Evolutionary conservation across 2,113 vertebrate species (phyloP), one percentile per base, ranked within the genome.

Genomic region (Serilophus lunatus): DNA sequence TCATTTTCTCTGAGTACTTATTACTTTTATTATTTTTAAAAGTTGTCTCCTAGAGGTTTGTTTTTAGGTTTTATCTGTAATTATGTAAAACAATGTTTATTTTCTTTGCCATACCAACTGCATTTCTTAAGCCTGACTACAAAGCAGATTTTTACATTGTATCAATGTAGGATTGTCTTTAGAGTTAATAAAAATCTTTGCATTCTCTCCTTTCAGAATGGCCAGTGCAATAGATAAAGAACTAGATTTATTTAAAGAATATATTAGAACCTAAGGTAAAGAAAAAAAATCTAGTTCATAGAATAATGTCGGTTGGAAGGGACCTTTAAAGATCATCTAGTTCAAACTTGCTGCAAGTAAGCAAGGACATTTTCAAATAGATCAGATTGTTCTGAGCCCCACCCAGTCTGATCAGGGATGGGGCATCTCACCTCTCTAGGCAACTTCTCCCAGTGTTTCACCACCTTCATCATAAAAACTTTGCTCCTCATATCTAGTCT

Each of bases 381-480:
- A 40, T 36, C 15, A 57, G 57, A 15, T 65, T 70, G 18, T 54
- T 50, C 53, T 47, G 31, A 78, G 36, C 7, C 35, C 28, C 1
- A 2, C 70, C 3, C 16, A 36, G 0, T 36, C 33, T 79, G 61
- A 38, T 33, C 61, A 29, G 13, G 20, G 11, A 11, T 63, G 31
- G 10, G 23, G 8, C 31, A 29, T 57, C 47, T 15, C 26, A 4
- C 18, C 7, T 44, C 57, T 71, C n/a, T 86, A 72, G 38, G 25
- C 28, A 74, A 40, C 11, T 6, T 69, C 8, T 53, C 1, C 10
- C 64, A 35, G 16, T 59, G 26, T 38, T 63, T 60, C 28, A 25
- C 49, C 3, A 9, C 19, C 13, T 24, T 72, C 0, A 0, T 33
- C 7, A 9, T 26, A 35, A 49, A 81, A 53, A 22, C 19, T 19